These are phyloP conservation scores for Papilio helenus DNA, from an alignment of 1,140 invertebrate genomes.

Conservation along the genomic window DNA sequence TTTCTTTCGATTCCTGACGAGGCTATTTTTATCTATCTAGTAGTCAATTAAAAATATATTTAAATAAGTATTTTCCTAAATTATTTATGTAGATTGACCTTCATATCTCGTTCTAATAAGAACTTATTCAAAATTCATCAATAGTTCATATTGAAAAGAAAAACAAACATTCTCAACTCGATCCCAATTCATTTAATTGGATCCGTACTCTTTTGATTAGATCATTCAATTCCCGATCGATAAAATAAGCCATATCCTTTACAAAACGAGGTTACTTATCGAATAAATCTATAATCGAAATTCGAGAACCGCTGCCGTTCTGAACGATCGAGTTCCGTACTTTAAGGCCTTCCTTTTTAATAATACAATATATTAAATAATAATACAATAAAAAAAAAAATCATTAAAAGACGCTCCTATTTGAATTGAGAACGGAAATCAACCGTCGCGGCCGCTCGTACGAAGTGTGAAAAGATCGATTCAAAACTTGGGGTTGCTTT, in stretches of 20 bases:
- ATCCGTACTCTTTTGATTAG: conserved; percentile 62
- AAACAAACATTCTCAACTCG: conserved; percentile 39
- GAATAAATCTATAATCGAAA: conserved; percentile 80
- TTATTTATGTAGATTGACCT: not conserved
- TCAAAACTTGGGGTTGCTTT: conserved; percentile 65
- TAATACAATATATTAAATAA: conserved; percentile 54
- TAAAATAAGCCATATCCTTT: conserved; percentile 80
- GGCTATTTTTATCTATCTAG: too few relatives aligned
- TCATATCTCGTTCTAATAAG: not conserved
- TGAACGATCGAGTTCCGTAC: conserved; percentile 69
- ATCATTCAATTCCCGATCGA: conserved; percentile 70
- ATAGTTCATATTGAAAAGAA: conserved; percentile 27
- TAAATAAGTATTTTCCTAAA: not conserved
- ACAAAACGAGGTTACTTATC: conserved; percentile 80
- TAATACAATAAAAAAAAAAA: conserved; percentile 53
- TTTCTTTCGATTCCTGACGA: not conserved
- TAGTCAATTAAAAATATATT: not conserved
- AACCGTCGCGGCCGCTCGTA: conserved; percentile 77
- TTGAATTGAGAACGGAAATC: conserved; percentile 80
- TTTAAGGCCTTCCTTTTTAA: conserved; percentile 54
- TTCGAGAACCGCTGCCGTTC: conserved; percentile 69
- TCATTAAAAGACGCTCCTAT: conserved; percentile 70
- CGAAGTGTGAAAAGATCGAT: conserved; percentile 81
- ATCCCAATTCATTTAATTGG: conserved; percentile 49
- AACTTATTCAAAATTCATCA: conserved; percentile 5